phyloP scores from a whole-genome alignment of 2,888 invertebrate species.

The Lottia scabra region DNA sequence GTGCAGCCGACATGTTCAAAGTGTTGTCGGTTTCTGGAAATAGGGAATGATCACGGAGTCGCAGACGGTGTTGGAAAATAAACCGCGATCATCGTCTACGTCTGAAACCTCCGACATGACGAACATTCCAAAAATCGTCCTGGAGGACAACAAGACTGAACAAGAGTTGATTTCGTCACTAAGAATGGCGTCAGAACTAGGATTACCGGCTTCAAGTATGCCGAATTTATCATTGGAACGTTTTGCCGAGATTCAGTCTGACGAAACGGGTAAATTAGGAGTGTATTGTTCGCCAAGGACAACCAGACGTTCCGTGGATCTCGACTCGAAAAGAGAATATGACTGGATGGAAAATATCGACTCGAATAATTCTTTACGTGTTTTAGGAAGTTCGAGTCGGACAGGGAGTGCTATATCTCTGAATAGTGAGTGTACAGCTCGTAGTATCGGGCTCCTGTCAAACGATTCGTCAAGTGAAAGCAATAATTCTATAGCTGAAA shows the following conservation, averaged over 20 bases:
- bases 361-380: constrained; percentile 31
- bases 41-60: not conserved
- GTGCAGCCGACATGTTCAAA: not conserved
- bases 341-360: constrained; percentile 34
- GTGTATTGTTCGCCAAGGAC: constrained; percentile 58
- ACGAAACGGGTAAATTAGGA: constrained; percentile 34
- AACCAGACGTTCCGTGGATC: constrained; percentile 45
- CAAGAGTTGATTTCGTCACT: not conserved
- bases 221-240: constrained; percentile 34
- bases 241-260: constrained; percentile 14
- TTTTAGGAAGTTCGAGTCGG: constrained; percentile 38
- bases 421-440: constrained; percentile 57
- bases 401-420: constrained; percentile 53
- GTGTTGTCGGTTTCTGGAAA: not conserved
- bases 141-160: constrained; percentile 24
- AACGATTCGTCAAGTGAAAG: constrained; percentile 49
- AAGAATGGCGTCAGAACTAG: constrained; percentile 27
- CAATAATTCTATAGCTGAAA: constrained; percentile 16
- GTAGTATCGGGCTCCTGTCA: constrained; percentile 59
- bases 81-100: constrained; percentile 25
- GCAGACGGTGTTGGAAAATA: not conserved
- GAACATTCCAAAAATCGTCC: constrained; percentile 32
- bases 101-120: constrained; percentile 25
- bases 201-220: constrained; percentile 39
- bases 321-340: constrained; percentile 32